A percentile compares a stretch with the other conserved stretches of the same genome.
These are phyloP conservation scores for Corythaeola cristata DNA, from an alignment of 2,113 vertebrate species.

Conservation along the genomic window DNA sequence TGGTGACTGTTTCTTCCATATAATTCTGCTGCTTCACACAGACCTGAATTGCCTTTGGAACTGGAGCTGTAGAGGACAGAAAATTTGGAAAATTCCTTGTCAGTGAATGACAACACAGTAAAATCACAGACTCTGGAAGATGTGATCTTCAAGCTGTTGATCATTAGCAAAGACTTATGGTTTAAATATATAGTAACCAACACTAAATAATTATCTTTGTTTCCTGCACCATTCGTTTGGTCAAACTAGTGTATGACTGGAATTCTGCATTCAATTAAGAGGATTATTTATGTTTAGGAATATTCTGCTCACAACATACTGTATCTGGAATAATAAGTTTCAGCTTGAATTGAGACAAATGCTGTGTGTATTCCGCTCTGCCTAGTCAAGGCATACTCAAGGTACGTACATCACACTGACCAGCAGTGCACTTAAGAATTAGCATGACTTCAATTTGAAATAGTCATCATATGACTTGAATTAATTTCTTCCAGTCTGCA, in stretches of 20 bases:
- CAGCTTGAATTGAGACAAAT: not conserved
- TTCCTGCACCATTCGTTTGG: not conserved
- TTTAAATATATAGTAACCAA: not conserved
- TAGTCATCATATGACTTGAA: not conserved
- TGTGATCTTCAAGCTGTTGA: not conserved
- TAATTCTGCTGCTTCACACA: constrained; percentile 54
- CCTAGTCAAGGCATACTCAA: not conserved
- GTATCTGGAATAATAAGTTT: not conserved
- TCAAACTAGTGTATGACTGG: not conserved
- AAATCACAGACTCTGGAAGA: not conserved
- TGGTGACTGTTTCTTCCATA: constrained; percentile 50
- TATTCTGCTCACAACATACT: not conserved
- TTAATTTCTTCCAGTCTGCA: not conserved
- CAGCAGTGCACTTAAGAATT: not conserved
- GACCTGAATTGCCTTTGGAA: constrained; percentile 36
- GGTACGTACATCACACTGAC: not conserved
- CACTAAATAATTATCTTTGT: not conserved
- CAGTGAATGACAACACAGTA: not conserved
- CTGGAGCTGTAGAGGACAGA: constrained; percentile 60
- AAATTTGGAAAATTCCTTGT: not conserved
- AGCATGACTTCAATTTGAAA: not conserved
- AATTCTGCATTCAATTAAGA: constrained; percentile 7
- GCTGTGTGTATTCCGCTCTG: not conserved
- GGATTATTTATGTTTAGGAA: not conserved
- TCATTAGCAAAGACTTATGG: not conserved